Conservation (phyloP, 2,113 vertebrate genomes). For the Cavia aperea region DNA sequence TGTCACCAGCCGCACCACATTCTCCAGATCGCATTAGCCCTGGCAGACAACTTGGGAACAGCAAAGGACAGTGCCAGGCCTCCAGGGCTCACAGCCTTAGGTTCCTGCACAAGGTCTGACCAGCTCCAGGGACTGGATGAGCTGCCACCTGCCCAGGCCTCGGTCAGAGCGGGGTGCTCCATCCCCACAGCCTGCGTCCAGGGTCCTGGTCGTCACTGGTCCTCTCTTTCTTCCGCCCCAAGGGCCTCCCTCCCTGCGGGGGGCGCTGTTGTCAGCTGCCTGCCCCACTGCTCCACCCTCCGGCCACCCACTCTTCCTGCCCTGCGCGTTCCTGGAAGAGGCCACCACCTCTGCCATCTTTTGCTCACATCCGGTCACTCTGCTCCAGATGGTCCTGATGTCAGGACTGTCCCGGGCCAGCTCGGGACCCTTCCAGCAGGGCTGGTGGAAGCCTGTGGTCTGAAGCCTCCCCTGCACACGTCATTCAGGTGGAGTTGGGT, state of each 20-base stretch:
- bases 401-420: no score
- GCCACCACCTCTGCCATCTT: neutral
- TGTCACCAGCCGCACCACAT: neutral
- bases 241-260: neutral
- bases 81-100: neutral
- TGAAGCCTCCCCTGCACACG: fast-evolving
- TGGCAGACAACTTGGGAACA: neutral
- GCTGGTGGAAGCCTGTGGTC: neutral
- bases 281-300: neutral
- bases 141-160: neutral
- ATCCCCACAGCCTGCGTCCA: neutral
- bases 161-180: fast-evolving
- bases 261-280: neutral
- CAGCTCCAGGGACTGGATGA: fast-evolving
- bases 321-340: neutral
- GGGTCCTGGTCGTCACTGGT: fast-evolving
- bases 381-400: fast-evolving
- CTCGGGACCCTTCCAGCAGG: neutral
- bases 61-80: neutral
- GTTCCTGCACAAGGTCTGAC: neutral
- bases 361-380: neutral
- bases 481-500: no score
- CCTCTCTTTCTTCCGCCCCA: neutral
- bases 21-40: constrained; percentile 45
- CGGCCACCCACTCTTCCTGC: neutral